Base-by-base conservation (phyloP, 2,797 vertebrate species). In the Microctenopoma steveboyesi region DNA sequence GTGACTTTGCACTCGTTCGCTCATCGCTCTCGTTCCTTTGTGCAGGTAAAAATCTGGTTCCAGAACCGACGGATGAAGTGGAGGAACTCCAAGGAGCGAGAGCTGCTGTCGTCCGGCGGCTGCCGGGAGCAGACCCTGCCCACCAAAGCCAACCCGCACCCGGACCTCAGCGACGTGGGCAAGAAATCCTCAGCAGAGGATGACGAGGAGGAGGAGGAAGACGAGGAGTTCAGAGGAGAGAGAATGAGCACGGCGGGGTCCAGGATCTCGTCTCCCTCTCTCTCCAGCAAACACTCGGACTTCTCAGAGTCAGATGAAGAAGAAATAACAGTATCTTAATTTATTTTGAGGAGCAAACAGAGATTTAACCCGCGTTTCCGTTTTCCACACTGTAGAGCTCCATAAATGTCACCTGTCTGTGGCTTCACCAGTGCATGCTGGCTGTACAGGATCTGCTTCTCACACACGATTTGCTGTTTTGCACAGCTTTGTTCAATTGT, bases 41-140 rank as follows among this genome's bases (percentile, higher is more conserved):
- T 4, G 0, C 74, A 99, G 97, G 97, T 99, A 67, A 99, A 99
- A 89, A 99, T 99, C 84, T 99, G 97, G 97, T 98, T 99, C 89
- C 97, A 99, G 86, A 99, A 99, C 86, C 91, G 97, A 33, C 92
- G 97, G 62, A 99, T 99, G 97, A 99, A 98, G 74, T 99, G 97
- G 97, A 94, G 97, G 56, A 99, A 99, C 90, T 98, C 96, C 14
- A 99, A 99, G 75, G 97, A 99, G 22, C 89, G 97, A 13, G 97
- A 99, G 85, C 94, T 99, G n/a, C 91, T 99, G 56, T 98, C 97
- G 0, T 95, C 97, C 0, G 97, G 97, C 0, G 97, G 97, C 60
- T 97, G 97, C 89, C 93, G 97, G 2, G 97, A 99, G 54, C 97
- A 98, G 88, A 99, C 97, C 8, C 92, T 98, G 0, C 97, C 97